phyloP scores from a whole-genome alignment of 1,140 invertebrate genomes.

The Phymastichus coffea region DNA sequence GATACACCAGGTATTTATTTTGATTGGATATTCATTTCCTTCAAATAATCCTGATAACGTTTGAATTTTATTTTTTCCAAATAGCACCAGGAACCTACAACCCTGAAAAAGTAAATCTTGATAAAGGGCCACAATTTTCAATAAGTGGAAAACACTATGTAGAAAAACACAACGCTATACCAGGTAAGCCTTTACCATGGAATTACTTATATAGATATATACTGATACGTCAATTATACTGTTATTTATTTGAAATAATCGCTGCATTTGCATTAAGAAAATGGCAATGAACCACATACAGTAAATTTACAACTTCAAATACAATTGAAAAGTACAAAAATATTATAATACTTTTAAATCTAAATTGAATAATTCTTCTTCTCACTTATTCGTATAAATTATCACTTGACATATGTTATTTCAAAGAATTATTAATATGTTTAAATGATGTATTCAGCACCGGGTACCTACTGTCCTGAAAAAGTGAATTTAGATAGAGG shows the following conservation, averaged over 20 bases:
- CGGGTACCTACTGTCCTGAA: constrained; percentile 55
- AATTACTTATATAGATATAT: neutral
- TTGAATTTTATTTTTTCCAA: neutral
- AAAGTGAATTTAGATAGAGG: constrained; percentile 62
- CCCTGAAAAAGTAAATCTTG: constrained; percentile 65
- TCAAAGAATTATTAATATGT: neutral
- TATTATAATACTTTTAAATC: no score
- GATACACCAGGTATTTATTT: constrained; percentile 49
- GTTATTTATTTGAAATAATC: no score
- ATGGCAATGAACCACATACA: no score
- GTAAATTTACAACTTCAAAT: no score
- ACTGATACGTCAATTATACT: neutral
- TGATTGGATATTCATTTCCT: no score
- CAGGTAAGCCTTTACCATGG: constrained; percentile 32
- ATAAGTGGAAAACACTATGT: constrained; percentile 58
- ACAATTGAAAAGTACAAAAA: no score
- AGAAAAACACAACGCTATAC: constrained; percentile 56
- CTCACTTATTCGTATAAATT: no score
- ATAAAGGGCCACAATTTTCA: constrained; percentile 60
- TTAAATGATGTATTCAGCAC: constrained; percentile 13
- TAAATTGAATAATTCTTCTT: no score
- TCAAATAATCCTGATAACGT: no score
- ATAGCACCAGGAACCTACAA: constrained; percentile 61
- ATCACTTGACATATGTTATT: neutral
- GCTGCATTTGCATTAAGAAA: no score